Conservation (phyloP, 1,140 invertebrate species). For the Trachymyrmex cornetzi region DNA sequence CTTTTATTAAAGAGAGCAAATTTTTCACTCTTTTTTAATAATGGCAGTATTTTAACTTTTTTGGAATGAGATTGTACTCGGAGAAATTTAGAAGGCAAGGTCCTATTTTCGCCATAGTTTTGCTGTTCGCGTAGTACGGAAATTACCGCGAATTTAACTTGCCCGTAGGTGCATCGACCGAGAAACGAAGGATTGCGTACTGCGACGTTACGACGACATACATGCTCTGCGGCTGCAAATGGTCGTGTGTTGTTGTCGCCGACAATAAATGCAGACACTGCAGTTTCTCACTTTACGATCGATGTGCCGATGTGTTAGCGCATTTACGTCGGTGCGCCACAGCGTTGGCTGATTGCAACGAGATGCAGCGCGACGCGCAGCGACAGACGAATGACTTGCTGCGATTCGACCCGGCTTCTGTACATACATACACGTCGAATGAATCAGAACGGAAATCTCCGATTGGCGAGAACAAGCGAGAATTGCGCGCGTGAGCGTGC, state of each 20-base stretch:
- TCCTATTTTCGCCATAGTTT: neutral
- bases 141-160: constrained; percentile 17
- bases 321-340: constrained; percentile 20
- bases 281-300: constrained; percentile 59
- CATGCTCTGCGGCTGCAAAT: constrained; percentile 38
- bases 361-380: constrained; percentile 11
- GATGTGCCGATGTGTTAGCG: constrained; percentile 36
- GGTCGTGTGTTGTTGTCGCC: constrained; percentile 27
- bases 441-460: constrained; percentile 44
- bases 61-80: too few relatives aligned
- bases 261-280: constrained; percentile 51
- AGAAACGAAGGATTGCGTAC: neutral
- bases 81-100: neutral
- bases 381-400: constrained; percentile 27
- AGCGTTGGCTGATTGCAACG: constrained; percentile 37
- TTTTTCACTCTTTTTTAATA: too few relatives aligned
- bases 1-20: too few relatives aligned
- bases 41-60: too few relatives aligned
- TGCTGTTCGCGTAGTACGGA: neutral
- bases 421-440: neutral
- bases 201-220: constrained; percentile 1
- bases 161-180: constrained; percentile 38
- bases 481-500: neutral
- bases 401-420: neutral
- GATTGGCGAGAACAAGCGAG: neutral